Percentiles rank a stretch among this genome's conserved stretches.
Evolutionary conservation across 2,888 invertebrate genomes (phyloP).

Genomic region (Phalangium opilio): DNA sequence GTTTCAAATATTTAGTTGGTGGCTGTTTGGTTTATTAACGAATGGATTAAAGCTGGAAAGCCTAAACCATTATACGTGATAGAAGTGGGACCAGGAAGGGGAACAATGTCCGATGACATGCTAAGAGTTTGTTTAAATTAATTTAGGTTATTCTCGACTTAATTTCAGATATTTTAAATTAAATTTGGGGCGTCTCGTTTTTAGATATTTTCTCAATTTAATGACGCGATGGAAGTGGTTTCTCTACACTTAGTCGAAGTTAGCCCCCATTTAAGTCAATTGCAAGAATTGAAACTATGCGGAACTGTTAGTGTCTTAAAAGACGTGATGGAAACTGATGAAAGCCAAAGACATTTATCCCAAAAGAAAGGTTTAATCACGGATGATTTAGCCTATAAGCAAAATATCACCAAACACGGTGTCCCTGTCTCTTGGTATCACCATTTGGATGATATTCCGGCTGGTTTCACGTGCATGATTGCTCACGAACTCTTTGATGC

Average conservation of each 20-base stretch:
- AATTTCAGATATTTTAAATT: too few species aligned
- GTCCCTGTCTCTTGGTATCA: constrained; percentile 72
- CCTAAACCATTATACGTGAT: constrained; percentile 69
- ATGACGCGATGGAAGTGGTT: constrained; percentile 31
- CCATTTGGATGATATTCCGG: constrained; percentile 62
- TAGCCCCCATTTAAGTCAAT: constrained; percentile 60
- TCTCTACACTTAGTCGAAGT: constrained; percentile 79
- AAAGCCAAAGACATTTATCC: constrained; percentile 13
- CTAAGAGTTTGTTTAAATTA: constrained; percentile 41
- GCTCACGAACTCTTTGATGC: constrained; percentile 99
- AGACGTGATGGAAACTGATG: constrained; percentile 17
- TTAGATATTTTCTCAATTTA: constrained; percentile 36
- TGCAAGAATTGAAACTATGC: constrained; percentile 66
- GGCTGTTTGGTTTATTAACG: constrained; percentile 72
- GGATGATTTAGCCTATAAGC: constrained; percentile 18
- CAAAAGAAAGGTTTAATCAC: constrained; percentile 12
- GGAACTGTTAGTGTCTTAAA: constrained; percentile 24
- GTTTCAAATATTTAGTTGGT: constrained; percentile 45
- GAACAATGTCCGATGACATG: constrained; percentile 74
- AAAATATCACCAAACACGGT: constrained; percentile 27
- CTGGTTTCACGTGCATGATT: constrained; percentile 56
- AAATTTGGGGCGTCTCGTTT: too few species aligned
- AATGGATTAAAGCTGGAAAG: constrained; percentile 55
- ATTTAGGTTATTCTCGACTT: too few species aligned
- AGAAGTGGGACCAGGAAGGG: constrained; percentile 91